A percentile compares a stretch with the other conserved stretches of the same genome.
Conservation (phyloP, 2,113 vertebrate genomes). For the Condylura cristata region DNA sequence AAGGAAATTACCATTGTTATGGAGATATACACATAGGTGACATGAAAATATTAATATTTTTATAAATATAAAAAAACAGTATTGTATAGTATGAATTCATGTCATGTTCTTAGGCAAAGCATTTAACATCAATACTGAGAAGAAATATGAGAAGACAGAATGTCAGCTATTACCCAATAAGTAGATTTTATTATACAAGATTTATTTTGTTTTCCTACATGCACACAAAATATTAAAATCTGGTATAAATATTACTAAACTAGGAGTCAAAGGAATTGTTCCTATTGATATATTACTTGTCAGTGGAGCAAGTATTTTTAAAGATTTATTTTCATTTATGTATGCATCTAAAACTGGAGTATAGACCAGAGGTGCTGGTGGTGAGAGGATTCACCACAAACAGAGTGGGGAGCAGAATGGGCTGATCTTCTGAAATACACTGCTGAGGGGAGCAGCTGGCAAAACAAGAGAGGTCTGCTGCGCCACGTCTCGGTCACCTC, state of each 20-base stretch:
- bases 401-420: too few relatives aligned
- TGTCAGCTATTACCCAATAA: neutral
- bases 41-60: neutral
- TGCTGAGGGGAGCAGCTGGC: too few relatives aligned
- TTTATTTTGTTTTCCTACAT: neutral
- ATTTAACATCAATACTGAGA: neutral
- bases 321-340: too few relatives aligned
- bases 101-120: neutral
- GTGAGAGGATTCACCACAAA: too few relatives aligned
- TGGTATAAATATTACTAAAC: neutral
- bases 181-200: neutral
- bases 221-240: neutral
- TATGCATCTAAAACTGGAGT: neutral
- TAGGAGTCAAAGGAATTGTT: neutral
- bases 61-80: neutral
- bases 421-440: too few relatives aligned
- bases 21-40: neutral
- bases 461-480: too few relatives aligned
- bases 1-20: neutral
- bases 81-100: neutral
- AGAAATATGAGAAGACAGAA: neutral
- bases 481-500: too few relatives aligned
- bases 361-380: too few relatives aligned
- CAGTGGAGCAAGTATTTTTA: neutral
- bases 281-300: neutral